These are phyloP conservation scores for Selene dorsalis DNA, from an alignment of 2,797 vertebrate species.

Conservation along the genomic window DNA sequence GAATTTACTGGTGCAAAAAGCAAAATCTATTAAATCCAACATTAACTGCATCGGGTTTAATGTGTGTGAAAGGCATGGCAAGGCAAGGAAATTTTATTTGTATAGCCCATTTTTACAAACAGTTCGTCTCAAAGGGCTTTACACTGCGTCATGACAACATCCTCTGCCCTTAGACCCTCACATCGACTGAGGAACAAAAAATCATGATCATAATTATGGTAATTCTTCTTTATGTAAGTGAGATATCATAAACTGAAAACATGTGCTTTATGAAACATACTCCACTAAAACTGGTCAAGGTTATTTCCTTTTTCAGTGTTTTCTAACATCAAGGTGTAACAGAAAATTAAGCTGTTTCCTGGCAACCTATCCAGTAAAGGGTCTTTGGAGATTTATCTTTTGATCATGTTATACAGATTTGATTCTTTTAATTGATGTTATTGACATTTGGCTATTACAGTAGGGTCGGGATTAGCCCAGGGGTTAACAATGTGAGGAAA, in stretches of 20 bases:
- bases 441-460: background rate
- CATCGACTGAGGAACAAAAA: background rate
- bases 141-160: too few species aligned
- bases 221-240: too few species aligned
- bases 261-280: background rate
- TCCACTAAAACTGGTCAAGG: background rate
- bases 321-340: conserved; percentile 8
- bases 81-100: too few species aligned
- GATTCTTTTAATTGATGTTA: background rate
- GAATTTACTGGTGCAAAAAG: background rate
- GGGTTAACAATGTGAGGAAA: too few species aligned
- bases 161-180: too few species aligned
- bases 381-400: conserved; percentile 8
- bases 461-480: too few species aligned
- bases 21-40: background rate
- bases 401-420: background rate
- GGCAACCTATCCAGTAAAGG: conserved; percentile 21
- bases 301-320: conserved; percentile 8
- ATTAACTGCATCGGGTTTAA: background rate
- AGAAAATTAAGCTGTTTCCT: conserved; percentile 30
- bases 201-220: background rate
- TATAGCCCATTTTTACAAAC: too few species aligned
- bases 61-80: background rate
- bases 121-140: too few species aligned
- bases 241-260: background rate